Evolutionary conservation across 2,797 vertebrate genomes (phyloP), one percentile per base, ranked within the genome.

Genomic region (Cyclopterus lumpus): DNA sequence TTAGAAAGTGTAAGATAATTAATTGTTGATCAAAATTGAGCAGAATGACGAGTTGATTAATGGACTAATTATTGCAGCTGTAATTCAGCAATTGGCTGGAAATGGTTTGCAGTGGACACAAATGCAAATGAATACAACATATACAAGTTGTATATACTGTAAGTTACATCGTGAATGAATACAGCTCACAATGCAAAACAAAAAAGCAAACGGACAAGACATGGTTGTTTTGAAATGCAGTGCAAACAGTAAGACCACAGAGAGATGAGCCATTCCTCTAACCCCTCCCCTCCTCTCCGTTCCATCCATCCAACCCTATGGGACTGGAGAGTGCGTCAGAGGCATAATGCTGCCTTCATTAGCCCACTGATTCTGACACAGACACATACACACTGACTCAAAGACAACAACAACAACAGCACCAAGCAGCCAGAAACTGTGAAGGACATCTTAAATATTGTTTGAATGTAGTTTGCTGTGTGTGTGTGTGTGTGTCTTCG

Each of bases 321-420:
- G 89, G 90, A 88, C 59, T 20, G 8, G 82, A 70, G 90, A 86
- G 80, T 93, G 91, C 92, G 88, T 93, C 93, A 93, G 83, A 88
- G 69, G 83, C 86, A 86, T 89, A 88, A 83, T 58, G 74, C 83
- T 87, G 16, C 78, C 77, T 90, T 90, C 84, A 91, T 90, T 90
- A 91, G 89, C 79, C 86, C 81, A 80, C 86, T 69, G 84, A 79
- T 75, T 87, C 73, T 90, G 86, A 91, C 83, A 76, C 84, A 75
- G 60, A 58, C 77, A 48, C 53, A 38, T n/a, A 76, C 66, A 55
- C 63, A 42, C 32, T 66, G 48, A 60, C 86, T 80, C 82, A 78
- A 75, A 73, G 53, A 80, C 59, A 83, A 76, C 51, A 54, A 54
- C 51, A 34, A 20, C 40, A 46, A 28, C 60, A 46, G 20, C 68